Evolutionary conservation across 2,113 vertebrate genomes (phyloP), one percentile per base, ranked within the genome.

Genomic region (Phrynosoma platyrhinos): DNA sequence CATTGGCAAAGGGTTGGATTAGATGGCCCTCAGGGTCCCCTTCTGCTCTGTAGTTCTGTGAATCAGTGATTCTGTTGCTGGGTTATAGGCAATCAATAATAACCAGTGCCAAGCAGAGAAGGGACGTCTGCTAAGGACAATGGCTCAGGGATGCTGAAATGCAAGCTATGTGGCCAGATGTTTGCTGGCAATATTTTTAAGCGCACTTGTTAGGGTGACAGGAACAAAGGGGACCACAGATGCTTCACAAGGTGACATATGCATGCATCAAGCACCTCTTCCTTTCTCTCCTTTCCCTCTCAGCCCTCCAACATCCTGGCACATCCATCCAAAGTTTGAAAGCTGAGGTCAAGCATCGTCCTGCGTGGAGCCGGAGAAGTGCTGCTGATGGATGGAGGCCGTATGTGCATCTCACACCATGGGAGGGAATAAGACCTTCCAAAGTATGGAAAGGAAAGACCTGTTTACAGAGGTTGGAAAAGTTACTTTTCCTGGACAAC

Each of bases 231-330:
- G 20, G 77, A 40, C 8, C 64, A 52, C 84, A 0, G 58, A 78
- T 82, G 0, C 69, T 82, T 80, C 66, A 66, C 84, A 92, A 91
- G 90, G 88, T 92, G 93, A 89, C 85, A 90, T 0, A 0, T 27
- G 20, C 1, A 13, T 82, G 5, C 58, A 16, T 71, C 72, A 88
- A 72, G 55, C 88, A 87, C 20, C 90, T 84, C 25, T 5, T 1
- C 6, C 76, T 13, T 10, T 27, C n/a, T 3, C 27, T 23, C 68
- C 12, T 23, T 68, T 62, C 58, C 25, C 32, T 32, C 53, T 68
- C 79, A 2, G 87, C 27, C 93, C 92, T 1, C 47, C 83, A 78
- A 84, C 86, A 69, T 13, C 58, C 81, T 90, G 84, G 2, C 72
- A 74, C 74, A 66, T 64, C 0, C 79, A 18, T 7, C 0, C 42